Evolutionary conservation across 2,888 invertebrate genomes (phyloP), one percentile per base, ranked within the genome.

Genomic region (Vandiemenella viatica): DNA sequence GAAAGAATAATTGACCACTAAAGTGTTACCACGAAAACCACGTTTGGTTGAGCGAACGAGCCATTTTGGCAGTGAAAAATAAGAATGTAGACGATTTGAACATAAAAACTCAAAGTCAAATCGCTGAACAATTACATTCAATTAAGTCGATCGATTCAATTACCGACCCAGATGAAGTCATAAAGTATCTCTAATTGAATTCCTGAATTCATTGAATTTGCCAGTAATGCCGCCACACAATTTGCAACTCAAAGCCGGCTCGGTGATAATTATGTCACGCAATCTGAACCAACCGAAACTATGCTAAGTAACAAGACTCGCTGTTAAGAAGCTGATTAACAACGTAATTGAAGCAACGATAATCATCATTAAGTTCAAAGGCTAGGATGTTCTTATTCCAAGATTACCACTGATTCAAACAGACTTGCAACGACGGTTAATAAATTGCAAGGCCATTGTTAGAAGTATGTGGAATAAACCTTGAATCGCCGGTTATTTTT

Each of bases 351-450:
- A 46, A 37, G 40, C 40, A 18, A 46, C 20, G 13, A 40, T 46
- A 38, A n/a, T 46, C 40, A 46, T 19, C 17, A 37, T 26, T 32
- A 45, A 45, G 16, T 45, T 32, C 45, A 45, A 45, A 46, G 46
- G 38, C 19, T 37, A 20, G 40, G 46, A 37, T 19, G 40, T 46
- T 40, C 22, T 46, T 4, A 47, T 37, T 41, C 46, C 10, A 43
- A 13, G 19, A 13, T 17, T 43, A 43, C 38, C 48, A 43, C 23
- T 43, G 19, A 43, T 7, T 13, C 40, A 3, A 17, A n/a, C 68
- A 66, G 61, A 71, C 71, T 62, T 66, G 6, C 26, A 6, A 8
- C 13, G 6, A 8, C 7, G 13, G 13, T 26, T 26, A 13, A 26
- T 26, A 26, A 26, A 26, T 26, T 13, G 13, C 26, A 26, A 26